phyloP scores from a whole-genome alignment of 2,797 vertebrate species.

The Urocyon cinereoargenteus region DNA sequence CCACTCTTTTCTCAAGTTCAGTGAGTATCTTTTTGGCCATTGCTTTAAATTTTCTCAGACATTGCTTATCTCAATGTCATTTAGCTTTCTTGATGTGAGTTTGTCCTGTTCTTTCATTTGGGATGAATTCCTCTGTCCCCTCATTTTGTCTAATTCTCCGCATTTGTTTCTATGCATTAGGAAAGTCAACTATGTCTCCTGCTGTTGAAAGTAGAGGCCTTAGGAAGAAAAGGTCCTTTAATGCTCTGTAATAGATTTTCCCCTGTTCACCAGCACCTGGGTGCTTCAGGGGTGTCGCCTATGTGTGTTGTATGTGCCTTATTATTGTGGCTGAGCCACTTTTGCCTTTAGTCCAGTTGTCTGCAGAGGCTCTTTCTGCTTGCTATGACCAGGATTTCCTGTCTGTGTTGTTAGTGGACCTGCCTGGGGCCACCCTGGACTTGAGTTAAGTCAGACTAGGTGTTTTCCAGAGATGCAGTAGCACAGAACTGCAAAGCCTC shows the following conservation, averaged over 20 bases:
- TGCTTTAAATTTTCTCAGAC: not conserved
- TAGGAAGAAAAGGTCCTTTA: not conserved
- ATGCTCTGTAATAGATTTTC: not conserved
- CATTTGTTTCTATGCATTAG: not conserved
- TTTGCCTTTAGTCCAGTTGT: not conserved
- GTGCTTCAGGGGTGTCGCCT: not conserved
- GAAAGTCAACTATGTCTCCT: not conserved
- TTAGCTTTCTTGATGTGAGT: not conserved
- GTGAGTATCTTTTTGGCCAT: not conserved
- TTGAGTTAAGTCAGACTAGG: not conserved
- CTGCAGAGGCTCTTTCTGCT: not conserved
- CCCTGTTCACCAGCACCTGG: not conserved
- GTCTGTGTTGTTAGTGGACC: not conserved
- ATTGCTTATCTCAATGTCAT: not conserved
- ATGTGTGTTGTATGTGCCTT: not conserved
- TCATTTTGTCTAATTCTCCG: not conserved
- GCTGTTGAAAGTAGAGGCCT: not conserved
- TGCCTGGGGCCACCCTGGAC: not conserved
- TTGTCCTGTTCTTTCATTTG: not conserved
- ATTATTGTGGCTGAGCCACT: not conserved
- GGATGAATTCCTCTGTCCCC: not conserved
- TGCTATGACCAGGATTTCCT: not conserved
- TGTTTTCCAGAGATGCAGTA: not conserved
- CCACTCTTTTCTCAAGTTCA: not conserved
- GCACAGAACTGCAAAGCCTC: not conserved